Base-by-base conservation (phyloP, 1,140 invertebrate species). In the Calosoma granatense region DNA sequence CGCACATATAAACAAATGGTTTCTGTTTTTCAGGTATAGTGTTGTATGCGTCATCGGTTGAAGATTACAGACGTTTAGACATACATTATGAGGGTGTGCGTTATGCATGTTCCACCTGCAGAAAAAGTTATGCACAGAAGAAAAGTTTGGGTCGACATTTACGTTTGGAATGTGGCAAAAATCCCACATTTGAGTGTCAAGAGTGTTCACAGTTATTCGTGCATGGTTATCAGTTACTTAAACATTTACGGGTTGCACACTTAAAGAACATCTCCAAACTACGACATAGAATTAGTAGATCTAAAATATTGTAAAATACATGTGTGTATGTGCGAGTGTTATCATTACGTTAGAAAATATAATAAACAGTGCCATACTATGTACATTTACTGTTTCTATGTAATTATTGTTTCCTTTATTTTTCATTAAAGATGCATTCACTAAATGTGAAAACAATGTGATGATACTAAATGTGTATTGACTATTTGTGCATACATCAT, bases 101-200 rank as follows among this genome's bases (percentile, higher is more conserved):
- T 57, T 75, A 74, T 62, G 73, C 73, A 56, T 81, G 79, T 65
- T 76, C 74, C 56, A 75, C 77, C 61, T 81, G 79, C 64, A 74
- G 77, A 22, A 77, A 78, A 54, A 73, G 74, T 61, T 77, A 77
- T 66, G 73, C 74, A 65, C 74, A 76, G 64, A 76, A 78, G 63
- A 77, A 77, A 67, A 76, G 74, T 2, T 61, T 78, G 36, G 68
- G 63, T 6, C 64, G 70, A 51, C 77, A 78, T 63, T 62, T 77
- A 20, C 63, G 68, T 51, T 71, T 70, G 43, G 77, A 78, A 66
- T 87, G 85, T 67, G 80, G 81, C 12, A 80, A 83, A 60, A 74
- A 77, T 57, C 83, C 84, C 1, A 77, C 78, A 59, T 87, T 85
- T 72, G 74, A 78, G 63, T 84, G 80, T 63, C 64, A 71, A n/a